Base-by-base conservation (phyloP, 2,888 invertebrate genomes). In the Drosophila prolongata region DNA sequence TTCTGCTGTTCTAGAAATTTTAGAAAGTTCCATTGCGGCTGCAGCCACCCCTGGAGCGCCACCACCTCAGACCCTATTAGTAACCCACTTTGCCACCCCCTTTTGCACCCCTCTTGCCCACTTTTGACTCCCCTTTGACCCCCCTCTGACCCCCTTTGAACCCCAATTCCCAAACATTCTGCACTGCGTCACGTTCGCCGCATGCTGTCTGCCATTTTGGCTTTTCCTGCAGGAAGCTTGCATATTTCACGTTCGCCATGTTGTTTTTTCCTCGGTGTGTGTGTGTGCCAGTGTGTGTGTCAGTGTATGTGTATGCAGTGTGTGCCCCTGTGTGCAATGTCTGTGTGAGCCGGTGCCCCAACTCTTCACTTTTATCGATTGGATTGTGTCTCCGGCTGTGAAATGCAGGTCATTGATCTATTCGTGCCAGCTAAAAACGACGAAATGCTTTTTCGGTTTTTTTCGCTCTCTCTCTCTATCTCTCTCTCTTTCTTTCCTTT, bases 371-470 rank as follows among this genome's bases (percentile, higher is more conserved):
- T 89, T 89, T 91, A 91, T 91, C 91, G 91, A 91, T 91, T 91
- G 91, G 91, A 91, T 90, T 89, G 89, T 90, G 91, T 91, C 91
- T 91, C 91, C 91, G 87, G 87, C 82, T 89, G 80, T 87, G 90
- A 91, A 91, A 91, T 91, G 87, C 91, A 90, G 91, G 91, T 91
- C 91, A 91, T 91, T 91, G 91, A 91, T 91, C 91, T 88, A 85
- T 77, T 89, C 80, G 82, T 82, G 79, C 76, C 80, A 47, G 72
- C 67, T 71, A 65, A 70, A 54, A 70, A 58, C 78, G 61, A 72
- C 76, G 60, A 75, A 71, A 69, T 72, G 65, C 70, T 75, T 75
- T 70, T 64, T 70, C 54, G 59, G 53, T 54, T 73, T 55, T 54
- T 68, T n/a, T n/a, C n/a, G n/a, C n/a, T 46, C 19, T 14, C 24